These are phyloP conservation scores for Seriola dumerili DNA, from an alignment of 2,113 vertebrate species.

Conservation along the genomic window DNA sequence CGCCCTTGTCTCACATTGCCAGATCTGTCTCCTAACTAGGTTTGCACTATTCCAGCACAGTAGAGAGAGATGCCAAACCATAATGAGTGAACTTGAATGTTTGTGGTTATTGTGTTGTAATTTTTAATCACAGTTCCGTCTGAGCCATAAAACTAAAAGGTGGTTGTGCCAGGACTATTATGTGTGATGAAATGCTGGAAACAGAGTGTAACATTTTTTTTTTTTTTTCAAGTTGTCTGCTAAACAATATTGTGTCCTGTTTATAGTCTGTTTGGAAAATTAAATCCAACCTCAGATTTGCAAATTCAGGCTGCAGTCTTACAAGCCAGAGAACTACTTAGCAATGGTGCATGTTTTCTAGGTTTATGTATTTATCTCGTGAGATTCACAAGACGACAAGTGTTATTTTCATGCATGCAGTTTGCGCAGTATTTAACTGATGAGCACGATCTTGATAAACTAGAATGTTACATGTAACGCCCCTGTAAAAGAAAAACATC, in stretches of 20 bases:
- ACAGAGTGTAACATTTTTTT: neutral
- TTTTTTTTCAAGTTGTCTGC: neutral
- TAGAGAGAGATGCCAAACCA: conserved; percentile 50
- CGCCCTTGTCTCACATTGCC: conserved; percentile 2
- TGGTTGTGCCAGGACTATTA: conserved; percentile 37
- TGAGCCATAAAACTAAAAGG: conserved; percentile 27
- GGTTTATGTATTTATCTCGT: neutral
- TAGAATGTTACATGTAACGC: neutral
- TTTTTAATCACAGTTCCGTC: conserved; percentile 44
- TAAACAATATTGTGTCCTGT: conserved; percentile 11
- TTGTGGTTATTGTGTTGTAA: conserved; percentile 58
- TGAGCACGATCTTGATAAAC: neutral
- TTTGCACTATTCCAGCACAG: conserved; percentile 7
- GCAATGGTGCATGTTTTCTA: neutral
- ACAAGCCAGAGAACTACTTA: neutral
- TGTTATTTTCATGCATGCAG: no score
- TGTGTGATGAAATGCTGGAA: conserved; percentile 32
- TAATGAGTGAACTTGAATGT: conserved; percentile 45
- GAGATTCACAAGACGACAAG: neutral
- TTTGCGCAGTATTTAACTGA: neutral
- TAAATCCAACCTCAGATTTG: conserved; percentile 1
- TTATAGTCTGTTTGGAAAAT: conserved; percentile 38
- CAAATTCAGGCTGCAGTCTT: neutral
- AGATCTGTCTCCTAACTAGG: conserved; percentile 2
- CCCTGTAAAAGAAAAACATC: neutral